Evolutionary conservation across 2,888 invertebrate species (phyloP), one percentile per base, ranked within the genome.

Genomic region (Oscheius sp.): DNA sequence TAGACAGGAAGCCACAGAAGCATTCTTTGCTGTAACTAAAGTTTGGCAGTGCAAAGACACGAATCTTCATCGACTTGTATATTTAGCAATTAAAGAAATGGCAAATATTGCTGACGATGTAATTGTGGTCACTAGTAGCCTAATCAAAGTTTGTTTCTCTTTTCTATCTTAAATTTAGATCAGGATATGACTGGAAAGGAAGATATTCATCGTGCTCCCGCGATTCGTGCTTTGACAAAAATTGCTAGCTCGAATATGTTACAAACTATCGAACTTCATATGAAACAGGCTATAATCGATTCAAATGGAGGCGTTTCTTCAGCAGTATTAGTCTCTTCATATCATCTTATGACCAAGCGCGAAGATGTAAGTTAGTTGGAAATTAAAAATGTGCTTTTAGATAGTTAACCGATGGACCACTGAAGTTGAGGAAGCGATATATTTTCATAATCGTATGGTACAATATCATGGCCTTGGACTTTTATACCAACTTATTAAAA

Each of bases 21-120:
- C 93, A 6, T 99, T 99, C 88, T 99, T 99, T 89, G 97, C 98
- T 1, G 96, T 97, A 91, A 99, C 98, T 0, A 98, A 98, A 88
- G 89, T 99, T 52, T 99, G 98, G 88, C 98, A 99, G 88, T 95
- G 94, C 0, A 93, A 93, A 84, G 98, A 99, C 90, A 93, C 89
- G 31, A 93, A 95, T 80, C 89, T 99, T 27, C 91, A 98, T 42
- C 90, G 98, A 6, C 92, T 99, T 91, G 95, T 98, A 3, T 99
- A 97, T 87, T 89, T 98, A 67, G 96, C 81, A n/a, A 89, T 90
- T 76, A 90, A 98, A 87, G 97, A 98, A 86, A 89, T 99, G 81
- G 94, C 96, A 84, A 91, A 91, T 0, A 90, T 95, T 66, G 96
- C 98, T 0, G 96, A 98, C 87, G 97, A 99, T 91, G 97, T 98